Evolutionary conservation across 2,888 invertebrate genomes (phyloP).

Genomic region (Reticulitermes lucifugus): DNA sequence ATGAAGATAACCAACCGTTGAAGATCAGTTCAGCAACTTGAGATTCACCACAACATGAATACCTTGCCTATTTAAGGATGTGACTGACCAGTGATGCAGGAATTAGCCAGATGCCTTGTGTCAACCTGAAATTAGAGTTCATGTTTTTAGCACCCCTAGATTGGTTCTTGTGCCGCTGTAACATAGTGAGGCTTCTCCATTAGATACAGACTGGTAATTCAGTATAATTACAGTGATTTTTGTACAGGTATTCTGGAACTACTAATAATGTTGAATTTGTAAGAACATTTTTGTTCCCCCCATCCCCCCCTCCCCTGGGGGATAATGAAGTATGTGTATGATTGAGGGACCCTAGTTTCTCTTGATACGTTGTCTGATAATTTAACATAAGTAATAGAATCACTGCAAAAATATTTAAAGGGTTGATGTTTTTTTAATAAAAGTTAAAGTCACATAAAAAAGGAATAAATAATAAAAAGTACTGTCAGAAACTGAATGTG

Average conservation of each 20-base stretch:
- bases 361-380: neutral
- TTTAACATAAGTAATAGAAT: constrained; percentile 28
- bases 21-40: neutral
- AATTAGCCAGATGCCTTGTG: constrained; percentile 13
- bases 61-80: constrained; percentile 29
- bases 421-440: constrained; percentile 43
- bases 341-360: neutral
- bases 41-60: constrained; percentile 17
- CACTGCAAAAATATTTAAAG: constrained; percentile 22
- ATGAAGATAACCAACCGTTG: neutral
- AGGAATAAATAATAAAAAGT: constrained; percentile 1
- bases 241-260: neutral
- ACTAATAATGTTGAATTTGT: constrained; percentile 18
- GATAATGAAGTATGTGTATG: neutral
- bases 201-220: constrained; percentile 1
- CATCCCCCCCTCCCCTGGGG: neutral
- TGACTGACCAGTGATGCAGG: constrained; percentile 13
- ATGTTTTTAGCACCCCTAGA: constrained; percentile 16
- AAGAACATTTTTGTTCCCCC: neutral
- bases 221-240: constrained; percentile 18
- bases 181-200: constrained; percentile 18
- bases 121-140: constrained; percentile 11
- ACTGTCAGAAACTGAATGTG: constrained; percentile 22
- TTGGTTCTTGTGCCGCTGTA: constrained; percentile 36
- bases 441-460: constrained; percentile 36